Evolutionary conservation across 2,888 invertebrate species (phyloP), one percentile per base, ranked within the genome.

Genomic region (Nebria salina): DNA sequence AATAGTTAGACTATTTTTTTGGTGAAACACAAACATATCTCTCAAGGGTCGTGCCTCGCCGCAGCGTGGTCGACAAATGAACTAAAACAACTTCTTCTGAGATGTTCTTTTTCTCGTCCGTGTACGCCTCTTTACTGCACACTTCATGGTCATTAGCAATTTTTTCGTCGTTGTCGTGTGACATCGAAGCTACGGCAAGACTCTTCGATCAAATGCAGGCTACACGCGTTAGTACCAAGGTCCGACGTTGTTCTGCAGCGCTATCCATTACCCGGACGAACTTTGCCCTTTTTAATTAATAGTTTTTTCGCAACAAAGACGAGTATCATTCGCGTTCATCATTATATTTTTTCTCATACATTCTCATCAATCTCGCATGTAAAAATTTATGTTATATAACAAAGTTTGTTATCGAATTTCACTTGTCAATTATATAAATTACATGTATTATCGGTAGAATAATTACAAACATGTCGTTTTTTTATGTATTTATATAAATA

Each of bases 121-220:
- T 75, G 9, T 26, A 64, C 77, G 73, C 77, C 77, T 78, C 77
- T 78, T 78, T 78, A 78, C 77, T 78, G 77, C 77, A 78, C 77
- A 54, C 54, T 72, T 65, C 26, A 72, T 15, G 72, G 68, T 78
- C 77, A 78, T 78, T 78, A 78, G 77, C 65, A 65, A 72, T 78
- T 78, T 78, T 78, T 78, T 72, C 73, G n/a, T 41, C 7, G 20
- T 25, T 77, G 72, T 77, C 72, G 72, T 72, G 72, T 78, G 77
- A 78, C 77, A 72, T 65, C 77, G 65, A 54, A 8, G 7, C 13
- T 54, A 54, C 54, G 54, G 34, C 34, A 34, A 34, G 34, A 34
- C 68, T 76, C 70, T 76, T 76, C 76, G 76, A 76, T 76, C 76
- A 76, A 76, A 70, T 76, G 76, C 76, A 76, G 76, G 76, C 76